Percentiles rank a stretch among this genome's conserved stretches.
These are phyloP conservation scores for Tragelaphus imberbis DNA, from an alignment of 2,113 vertebrate genomes.

Conservation along the genomic window DNA sequence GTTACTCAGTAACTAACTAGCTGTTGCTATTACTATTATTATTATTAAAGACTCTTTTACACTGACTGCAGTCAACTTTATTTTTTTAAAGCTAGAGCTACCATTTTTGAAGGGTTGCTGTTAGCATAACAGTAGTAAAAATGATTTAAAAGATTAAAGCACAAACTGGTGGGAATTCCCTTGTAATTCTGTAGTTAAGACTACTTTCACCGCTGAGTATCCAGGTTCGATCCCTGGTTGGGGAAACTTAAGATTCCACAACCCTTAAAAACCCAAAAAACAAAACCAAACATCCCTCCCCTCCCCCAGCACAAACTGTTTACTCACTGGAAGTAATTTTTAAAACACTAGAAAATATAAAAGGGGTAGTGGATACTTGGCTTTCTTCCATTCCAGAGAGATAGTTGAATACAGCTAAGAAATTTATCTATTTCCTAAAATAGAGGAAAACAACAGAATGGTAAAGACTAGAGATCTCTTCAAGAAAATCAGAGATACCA, in stretches of 20 bases:
- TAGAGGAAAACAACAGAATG: too few relatives aligned
- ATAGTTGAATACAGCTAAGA: neutral
- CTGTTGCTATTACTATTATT: neutral
- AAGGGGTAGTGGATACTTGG: too few relatives aligned
- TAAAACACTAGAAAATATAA: neutral
- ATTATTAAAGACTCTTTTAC: neutral
- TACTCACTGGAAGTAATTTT: neutral
- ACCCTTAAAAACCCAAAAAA: neutral
- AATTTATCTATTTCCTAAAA: neutral
- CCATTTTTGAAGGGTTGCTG: neutral
- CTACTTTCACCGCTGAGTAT: neutral
- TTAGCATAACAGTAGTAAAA: neutral
- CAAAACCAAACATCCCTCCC: neutral
- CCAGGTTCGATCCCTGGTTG: neutral
- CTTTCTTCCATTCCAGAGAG: neutral
- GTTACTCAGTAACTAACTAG: neutral
- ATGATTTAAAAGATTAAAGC: neutral
- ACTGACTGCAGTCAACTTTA: neutral
- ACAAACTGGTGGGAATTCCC: neutral
- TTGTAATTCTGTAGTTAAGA: neutral
- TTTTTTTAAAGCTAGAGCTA: neutral
- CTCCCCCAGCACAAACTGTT: neutral
- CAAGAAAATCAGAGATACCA: too few relatives aligned
- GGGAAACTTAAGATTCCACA: neutral
- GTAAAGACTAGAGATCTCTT: too few relatives aligned